Evolutionary conservation across 2,797 vertebrate species (phyloP), one percentile per base, ranked within the genome.

Genomic region (Pogonophryne albipinna): DNA sequence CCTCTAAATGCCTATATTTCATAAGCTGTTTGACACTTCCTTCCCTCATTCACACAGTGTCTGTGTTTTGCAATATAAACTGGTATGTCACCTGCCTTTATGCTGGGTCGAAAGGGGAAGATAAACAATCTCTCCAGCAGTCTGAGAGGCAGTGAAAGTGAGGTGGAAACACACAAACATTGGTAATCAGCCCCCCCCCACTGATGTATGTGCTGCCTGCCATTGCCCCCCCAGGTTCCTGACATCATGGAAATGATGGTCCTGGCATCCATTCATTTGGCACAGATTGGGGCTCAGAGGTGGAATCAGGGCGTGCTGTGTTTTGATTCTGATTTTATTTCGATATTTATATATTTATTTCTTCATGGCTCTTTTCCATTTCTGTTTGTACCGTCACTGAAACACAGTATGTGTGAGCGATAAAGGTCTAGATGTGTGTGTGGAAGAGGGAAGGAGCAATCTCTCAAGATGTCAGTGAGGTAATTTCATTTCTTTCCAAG

Each of bases 401-500:
- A 60, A 61, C 41, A 34, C 50, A 63, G 34, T 57, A 55, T 15
- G 64, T 31, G 1, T 42, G 71, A 60, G 63, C 46, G 64, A 58
- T 58, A 12, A 63, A 53, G 53, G 41, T 74, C 46, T 57, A 58
- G 10, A 13, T 73, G 80, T 73, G 78, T 76, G 69, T 65, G 82
- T 68, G 52, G 63, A 15, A 50, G 56, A 73, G 75, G 71, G 87
- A 66, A 70, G 60, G 71, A 67, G 85, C 90, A 91, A 94, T 92
- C 88, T 90, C 75, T 86, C 78, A 52, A 83, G 76, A 82, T 87
- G 86, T 88, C 89, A 85, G 76, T 31, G 68, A 86, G 83, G 91
- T 87, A 89, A 92, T 90, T 91, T 88, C 60, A 86, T 86, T 87
- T 92, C 87, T 89, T 78, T 89, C 73, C 55, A 69, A 87, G 81